Evolutionary conservation across 2,113 vertebrate species (phyloP), one percentile per base, ranked within the genome.

Genomic region (Phasianus colchicus): DNA sequence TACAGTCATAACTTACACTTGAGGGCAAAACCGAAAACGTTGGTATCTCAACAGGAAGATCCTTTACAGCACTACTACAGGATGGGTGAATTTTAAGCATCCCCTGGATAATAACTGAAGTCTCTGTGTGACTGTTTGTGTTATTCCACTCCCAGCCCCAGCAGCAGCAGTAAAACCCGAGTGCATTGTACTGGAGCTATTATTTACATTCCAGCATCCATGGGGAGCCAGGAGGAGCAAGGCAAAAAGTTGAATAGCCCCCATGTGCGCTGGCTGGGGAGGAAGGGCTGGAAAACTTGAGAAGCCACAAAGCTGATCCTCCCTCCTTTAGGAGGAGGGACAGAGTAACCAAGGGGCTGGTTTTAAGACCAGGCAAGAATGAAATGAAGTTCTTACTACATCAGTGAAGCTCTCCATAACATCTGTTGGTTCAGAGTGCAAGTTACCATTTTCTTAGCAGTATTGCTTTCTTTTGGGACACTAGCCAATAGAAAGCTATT

Each of bases 351-450:
- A n/a, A 77, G 43, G 47, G 83, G 36, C 65, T 81, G 76, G 14
- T 93, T 86, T 88, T 74, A 74, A 52, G 55, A 90, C 47, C 60
- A 55, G 17, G 20, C 21, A 74, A 72, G 48, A 91, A 40, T 82
- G 42, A 76, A 89, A 45, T 66, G 11, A 69, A 22, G 17, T 42
- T 90, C 64, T 52, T 19, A 52, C 25, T 88, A 91, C 50, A 72
- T 65, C 40, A 34, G 2, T 72, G 43, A 64, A 67, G n/a, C 27
- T 94, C 4, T 30, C 73, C 29, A 71, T 61, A 84, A 69, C 11
- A 27, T 40, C 30, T 85, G 24, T 80, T 91, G 78, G 48, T 77
- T 80, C 77, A 24, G 22, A 43, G 11, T 60, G 60, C 20, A 29
- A 43, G n/a, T 88, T 89, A 78, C 50, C 25, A 19, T 83, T 94